Conservation (phyloP, 2,888 invertebrate species). For the Baccha elongata region DNA sequence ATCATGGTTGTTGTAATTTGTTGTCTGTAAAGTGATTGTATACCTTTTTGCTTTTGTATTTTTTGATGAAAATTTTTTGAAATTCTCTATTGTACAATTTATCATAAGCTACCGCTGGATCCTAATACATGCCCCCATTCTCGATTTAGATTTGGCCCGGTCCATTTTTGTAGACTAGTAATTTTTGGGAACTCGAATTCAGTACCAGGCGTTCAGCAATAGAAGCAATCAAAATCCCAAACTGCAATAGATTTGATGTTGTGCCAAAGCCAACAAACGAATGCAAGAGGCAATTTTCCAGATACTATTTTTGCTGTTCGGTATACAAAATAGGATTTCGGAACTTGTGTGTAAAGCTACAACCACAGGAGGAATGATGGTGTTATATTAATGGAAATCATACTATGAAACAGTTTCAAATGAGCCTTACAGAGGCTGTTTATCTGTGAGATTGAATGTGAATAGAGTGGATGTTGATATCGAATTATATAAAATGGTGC, state of each 20-base stretch:
- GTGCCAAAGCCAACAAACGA: conserved; percentile 19
- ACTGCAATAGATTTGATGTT: conserved; percentile 20
- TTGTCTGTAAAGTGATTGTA: no score
- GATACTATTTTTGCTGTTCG: conserved; percentile 25
- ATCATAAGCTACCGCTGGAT: neutral
- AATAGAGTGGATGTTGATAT: no score
- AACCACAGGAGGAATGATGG: conserved; percentile 31
- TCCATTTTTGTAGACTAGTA: conserved; percentile 17
- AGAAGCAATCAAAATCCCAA: conserved; percentile 6
- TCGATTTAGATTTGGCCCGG: conserved; percentile 11
- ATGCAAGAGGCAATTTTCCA: conserved; percentile 34
- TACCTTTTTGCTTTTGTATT: no score
- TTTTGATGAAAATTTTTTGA: no score
- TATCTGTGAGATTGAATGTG: no score
- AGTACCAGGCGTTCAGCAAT: conserved; percentile 23
- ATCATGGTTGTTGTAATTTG: no score
- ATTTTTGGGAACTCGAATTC: conserved; percentile 23
- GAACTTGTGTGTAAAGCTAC: conserved; percentile 12
- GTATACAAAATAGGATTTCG: no score
- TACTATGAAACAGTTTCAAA: no score
- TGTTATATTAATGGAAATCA: no score
- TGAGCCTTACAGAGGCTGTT: no score
- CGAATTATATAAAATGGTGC: no score
- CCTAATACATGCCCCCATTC: neutral
- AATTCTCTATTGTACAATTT: neutral